Evolutionary conservation across 2,113 vertebrate genomes (phyloP), one percentile per base, ranked within the genome.

Genomic region (Nymphicus hollandicus): DNA sequence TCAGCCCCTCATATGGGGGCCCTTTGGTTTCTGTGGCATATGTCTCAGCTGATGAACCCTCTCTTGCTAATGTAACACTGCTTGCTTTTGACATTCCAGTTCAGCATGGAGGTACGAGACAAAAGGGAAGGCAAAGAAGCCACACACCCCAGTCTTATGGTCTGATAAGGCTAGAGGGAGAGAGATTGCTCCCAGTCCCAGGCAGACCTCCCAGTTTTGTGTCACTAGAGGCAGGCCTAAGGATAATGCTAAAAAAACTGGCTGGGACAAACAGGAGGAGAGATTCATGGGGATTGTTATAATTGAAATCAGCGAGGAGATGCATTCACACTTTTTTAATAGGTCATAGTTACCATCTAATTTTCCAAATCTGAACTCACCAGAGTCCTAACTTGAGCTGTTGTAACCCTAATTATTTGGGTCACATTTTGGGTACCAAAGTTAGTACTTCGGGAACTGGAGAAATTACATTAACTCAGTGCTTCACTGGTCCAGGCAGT

Each of bases 1-100:
- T 12, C 2, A 2, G 7, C 11, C 14, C 19, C 18, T 66, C 3
- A 1, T 0, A 1, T 50, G 3, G 6, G 6, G 23, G 6, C 16
- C 24, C 22, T 50, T 78, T 0, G 1, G 39, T 65, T 70, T 66
- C 69, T 52, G 46, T 86, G 41, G 25, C 58, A 37, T 11, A 1
- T 4, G 1, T 70, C 39, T 82, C 17, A 28, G 55, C n/a, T 1
- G 3, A 66, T 15, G 25, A 74, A 17, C 37, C 28, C 11, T 74
- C 0, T 0, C 13, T 78, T 76, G 65, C 31, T 49, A 33, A 66
- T 1, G 10, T 52, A 49, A 18, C 1, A 1, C 27, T 4, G 3
- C 69, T 69, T 91, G 46, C 44, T 83, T 84, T 61, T 81, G 80
- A 19, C 31, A 53, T 91, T 92, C 80, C 31, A 13, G 16, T 52